Evolutionary conservation across 2,888 invertebrate genomes (phyloP), one percentile per base, ranked within the genome.

Genomic region (Altica lythri): DNA sequence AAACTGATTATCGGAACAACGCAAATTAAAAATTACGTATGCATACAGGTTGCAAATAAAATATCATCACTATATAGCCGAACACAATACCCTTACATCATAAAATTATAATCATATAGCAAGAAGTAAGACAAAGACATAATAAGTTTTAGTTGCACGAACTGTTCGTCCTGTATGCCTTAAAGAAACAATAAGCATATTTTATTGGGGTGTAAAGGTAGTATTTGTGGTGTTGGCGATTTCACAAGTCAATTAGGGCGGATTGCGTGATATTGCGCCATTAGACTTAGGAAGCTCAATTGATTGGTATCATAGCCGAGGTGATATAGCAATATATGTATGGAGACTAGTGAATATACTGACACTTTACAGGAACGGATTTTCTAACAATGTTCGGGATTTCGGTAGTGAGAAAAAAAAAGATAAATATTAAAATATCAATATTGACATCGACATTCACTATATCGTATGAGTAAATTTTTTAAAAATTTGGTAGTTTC

Each of bases 211-310:
- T 53, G 48, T 53, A 53, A 27, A 48, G 14, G 40, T 25, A 49
- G 42, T 51, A 43, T 55, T 51, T 55, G 57, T 52, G 49, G 67
- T 63, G 70, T 68, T 71, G 69, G 71, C 63, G 69, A 70, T 70
- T 73, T 73, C 73, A 73, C 72, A 70, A 75, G 74, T 75, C 75
- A 75, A 75, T 75, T 75, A 74, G 72, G 68, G 63, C 63, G 62
- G 53, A 10, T 68, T 72, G 75, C 75, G 74, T 75, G 75, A 68
- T 70, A 62, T 66, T 56, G 63, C 64, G 68, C 72, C 74, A 75
- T 75, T 74, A 75, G 68, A 60, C 54, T 54, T 38, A 22, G 52
- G n/a, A n/a, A 55, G 55, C 40, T 45, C 55, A 55, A 35, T 34
- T 60, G 60, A 61, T 62, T 54, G 57, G 52, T 56, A 53, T 58